Percentiles rank a stretch among this genome's conserved stretches.
Evolutionary conservation across 1,140 invertebrate species (phyloP).

Genomic region (Zophobas morio): DNA sequence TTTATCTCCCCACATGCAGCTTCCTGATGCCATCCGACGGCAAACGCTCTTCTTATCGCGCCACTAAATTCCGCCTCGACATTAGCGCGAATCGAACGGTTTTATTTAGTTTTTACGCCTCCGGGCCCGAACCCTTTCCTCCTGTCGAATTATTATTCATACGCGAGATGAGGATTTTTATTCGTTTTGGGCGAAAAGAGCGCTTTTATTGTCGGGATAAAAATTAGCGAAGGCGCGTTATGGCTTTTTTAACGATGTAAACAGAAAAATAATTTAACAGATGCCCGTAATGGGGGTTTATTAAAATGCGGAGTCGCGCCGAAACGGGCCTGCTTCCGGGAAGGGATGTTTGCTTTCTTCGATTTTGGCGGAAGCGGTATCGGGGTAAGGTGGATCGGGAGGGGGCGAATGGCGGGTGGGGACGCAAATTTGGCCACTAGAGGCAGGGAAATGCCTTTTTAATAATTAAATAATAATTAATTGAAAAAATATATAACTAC

Average conservation of each 20-base stretch:
- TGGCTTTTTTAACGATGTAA: constrained; percentile 31
- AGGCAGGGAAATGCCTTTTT: too few relatives aligned
- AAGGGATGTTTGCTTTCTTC: too few relatives aligned
- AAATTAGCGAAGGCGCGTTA: constrained; percentile 11
- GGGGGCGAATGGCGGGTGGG: too few relatives aligned
- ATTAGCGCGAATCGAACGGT: constrained; percentile 23
- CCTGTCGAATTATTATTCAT: constrained; percentile 36
- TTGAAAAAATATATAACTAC: too few relatives aligned
- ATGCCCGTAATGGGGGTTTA: not conserved
- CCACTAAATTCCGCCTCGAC: constrained; percentile 24
- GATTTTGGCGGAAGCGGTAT: too few relatives aligned
- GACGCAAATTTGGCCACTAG: too few relatives aligned
- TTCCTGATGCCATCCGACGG: constrained; percentile 39
- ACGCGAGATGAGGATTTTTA: constrained; percentile 28
- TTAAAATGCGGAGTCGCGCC: too few relatives aligned
- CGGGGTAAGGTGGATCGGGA: too few relatives aligned
- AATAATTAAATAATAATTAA: too few relatives aligned
- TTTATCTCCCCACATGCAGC: constrained; percentile 50
- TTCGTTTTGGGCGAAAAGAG: not conserved
- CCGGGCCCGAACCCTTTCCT: constrained; percentile 37
- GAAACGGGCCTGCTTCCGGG: too few relatives aligned
- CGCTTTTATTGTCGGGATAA: constrained; percentile 16
- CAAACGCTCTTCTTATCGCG: constrained; percentile 12
- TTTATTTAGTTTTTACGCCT: constrained; percentile 36
- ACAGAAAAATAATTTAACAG: constrained; percentile 40